phyloP scores from a whole-genome alignment of 2,888 invertebrate species.

The Conomelus anceps region DNA sequence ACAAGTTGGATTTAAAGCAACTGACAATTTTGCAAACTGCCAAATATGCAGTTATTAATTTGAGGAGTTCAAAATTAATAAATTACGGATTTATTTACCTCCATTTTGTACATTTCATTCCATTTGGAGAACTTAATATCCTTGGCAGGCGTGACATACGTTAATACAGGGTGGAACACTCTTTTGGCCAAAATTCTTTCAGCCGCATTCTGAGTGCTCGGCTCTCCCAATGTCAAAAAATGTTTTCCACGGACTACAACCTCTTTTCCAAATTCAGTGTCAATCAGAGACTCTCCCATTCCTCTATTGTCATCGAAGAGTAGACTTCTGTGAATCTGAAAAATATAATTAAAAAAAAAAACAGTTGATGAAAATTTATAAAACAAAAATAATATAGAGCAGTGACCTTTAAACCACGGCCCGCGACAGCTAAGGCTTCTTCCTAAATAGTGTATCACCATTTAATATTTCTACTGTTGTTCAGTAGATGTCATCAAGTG shows the following conservation, averaged over 20 bases:
- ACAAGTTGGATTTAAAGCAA: no score
- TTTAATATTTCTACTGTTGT: no score
- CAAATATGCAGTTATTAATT: no score
- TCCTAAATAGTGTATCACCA: no score
- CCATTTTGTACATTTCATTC: conserved; percentile 42
- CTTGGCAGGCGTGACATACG: background rate
- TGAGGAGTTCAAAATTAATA: background rate
- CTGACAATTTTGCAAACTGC: no score
- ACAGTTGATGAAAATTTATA: background rate
- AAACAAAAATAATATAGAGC: background rate
- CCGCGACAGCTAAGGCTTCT: no score
- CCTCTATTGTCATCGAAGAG: conserved; percentile 85
- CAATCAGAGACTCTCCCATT: conserved; percentile 83
- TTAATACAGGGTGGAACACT: background rate
- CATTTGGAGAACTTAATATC: conserved; percentile 59
- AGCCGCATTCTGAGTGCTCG: background rate
- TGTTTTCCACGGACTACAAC: conserved; percentile 63
- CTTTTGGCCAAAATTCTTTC: background rate
- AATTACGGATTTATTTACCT: conserved; percentile 17
- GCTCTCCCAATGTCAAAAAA: conserved; percentile 45
- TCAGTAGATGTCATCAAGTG: no score
- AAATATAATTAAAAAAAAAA: background rate
- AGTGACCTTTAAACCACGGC: no score
- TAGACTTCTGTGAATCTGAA: conserved; percentile 71
- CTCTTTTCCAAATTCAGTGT: conserved; percentile 72